Conservation (phyloP, 2,797 vertebrate species). For the Tapirus indicus region DNA sequence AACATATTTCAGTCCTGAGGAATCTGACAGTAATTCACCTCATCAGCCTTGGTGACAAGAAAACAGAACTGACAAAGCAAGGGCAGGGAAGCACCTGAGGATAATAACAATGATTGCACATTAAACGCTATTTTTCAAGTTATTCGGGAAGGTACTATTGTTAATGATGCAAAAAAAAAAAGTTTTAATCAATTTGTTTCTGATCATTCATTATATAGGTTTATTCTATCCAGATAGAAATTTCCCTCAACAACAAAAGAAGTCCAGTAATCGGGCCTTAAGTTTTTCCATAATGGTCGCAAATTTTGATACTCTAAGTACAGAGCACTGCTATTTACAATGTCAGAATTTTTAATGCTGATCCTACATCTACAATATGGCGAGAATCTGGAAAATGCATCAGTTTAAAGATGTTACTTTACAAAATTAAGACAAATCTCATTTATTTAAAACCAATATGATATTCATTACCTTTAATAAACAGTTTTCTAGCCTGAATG, state of each 20-base stretch:
- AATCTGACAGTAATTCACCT: background rate
- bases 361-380: background rate
- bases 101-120: background rate
- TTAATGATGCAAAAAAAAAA: background rate
- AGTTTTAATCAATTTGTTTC: background rate
- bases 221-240: background rate
- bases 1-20: background rate
- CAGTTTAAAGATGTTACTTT: background rate
- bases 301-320: background rate
- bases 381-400: background rate
- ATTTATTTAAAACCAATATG: slow-evolving; percentile 13
- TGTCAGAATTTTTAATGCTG: background rate
- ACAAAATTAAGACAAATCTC: slow-evolving; percentile 12
- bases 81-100: background rate
- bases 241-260: background rate
- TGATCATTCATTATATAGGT: background rate
- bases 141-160: background rate
- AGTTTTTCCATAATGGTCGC: background rate
- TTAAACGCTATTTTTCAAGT: background rate
- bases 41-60: background rate
- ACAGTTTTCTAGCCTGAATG: background rate
- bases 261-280: background rate
- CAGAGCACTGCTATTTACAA: background rate
- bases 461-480: background rate
- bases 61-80: background rate